These are phyloP conservation scores for Macaria notata DNA, from an alignment of 2,888 invertebrate genomes.

Conservation along the genomic window DNA sequence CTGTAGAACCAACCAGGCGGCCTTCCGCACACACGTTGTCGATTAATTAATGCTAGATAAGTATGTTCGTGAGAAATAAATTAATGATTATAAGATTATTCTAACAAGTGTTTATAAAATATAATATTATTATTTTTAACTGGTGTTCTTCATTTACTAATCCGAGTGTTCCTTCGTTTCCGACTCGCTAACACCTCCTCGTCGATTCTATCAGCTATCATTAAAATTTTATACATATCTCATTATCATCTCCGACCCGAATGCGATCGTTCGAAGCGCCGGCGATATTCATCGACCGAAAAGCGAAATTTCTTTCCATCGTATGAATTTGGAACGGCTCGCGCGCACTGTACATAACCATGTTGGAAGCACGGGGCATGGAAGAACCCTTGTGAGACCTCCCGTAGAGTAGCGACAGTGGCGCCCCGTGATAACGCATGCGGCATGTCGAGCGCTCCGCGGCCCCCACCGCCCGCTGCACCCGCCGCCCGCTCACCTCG, in stretches of 20 bases:
- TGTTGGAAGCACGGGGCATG: constrained; percentile 65
- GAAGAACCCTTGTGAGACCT: constrained; percentile 39
- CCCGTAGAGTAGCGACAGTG: constrained; percentile 49
- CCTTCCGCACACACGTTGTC: constrained; percentile 70
- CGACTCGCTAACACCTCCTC: constrained; percentile 47
- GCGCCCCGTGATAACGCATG: constrained; percentile 56
- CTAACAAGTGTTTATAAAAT: constrained; percentile 83
- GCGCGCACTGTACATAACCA: constrained; percentile 50
- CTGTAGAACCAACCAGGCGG: constrained; percentile 53
- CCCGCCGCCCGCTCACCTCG: constrained; percentile 45
- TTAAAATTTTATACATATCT: constrained; percentile 38
- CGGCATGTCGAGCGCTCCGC: constrained; percentile 25
- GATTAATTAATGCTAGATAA: constrained; percentile 73
- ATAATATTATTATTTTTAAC: constrained; percentile 82
- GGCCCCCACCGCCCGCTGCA: constrained; percentile 26
- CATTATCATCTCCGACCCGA: constrained; percentile 37
- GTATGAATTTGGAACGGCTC: constrained; percentile 9
- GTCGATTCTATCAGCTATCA: constrained; percentile 79
- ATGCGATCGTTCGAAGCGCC: constrained; percentile 9
- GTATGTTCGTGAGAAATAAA: constrained; percentile 80
- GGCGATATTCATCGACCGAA: constrained; percentile 1
- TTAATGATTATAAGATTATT: constrained; percentile 82
- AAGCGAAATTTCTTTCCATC: constrained; percentile 4
- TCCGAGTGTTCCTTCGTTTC: constrained; percentile 59
- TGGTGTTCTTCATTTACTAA: constrained; percentile 75